Conservation (phyloP, 2,888 invertebrate genomes). For the Dolichomitus sp. region DNA sequence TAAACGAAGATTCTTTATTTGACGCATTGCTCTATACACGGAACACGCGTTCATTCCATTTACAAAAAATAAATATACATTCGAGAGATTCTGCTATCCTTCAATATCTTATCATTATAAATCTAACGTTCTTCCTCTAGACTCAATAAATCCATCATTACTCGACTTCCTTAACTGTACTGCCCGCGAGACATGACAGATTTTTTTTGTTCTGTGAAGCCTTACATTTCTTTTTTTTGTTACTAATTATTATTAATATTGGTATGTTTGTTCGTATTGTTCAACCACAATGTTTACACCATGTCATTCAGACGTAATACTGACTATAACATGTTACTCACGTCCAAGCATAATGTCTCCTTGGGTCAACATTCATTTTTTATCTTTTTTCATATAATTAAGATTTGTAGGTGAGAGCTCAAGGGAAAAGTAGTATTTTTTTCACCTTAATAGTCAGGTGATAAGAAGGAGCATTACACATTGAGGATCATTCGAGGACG, state of each 20-base stretch:
- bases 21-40: constrained; percentile 40
- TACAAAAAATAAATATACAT: constrained; percentile 76
- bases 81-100: constrained; percentile 59
- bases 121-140: constrained; percentile 41
- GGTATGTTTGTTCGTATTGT: constrained; percentile 41
- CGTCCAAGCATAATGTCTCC: constrained; percentile 20
- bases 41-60: constrained; percentile 59
- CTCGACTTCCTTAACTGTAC: constrained; percentile 7
- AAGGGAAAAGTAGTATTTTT: constrained; percentile 3
- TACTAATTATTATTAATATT: constrained; percentile 12
- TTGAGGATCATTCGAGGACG: constrained; percentile 19
- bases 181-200: constrained; percentile 14
- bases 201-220: constrained; percentile 27
- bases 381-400: neutral
- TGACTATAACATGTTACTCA: constrained; percentile 16
- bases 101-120: constrained; percentile 41
- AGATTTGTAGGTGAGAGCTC: neutral
- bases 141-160: constrained; percentile 8
- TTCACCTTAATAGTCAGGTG: neutral
- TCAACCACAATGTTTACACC: constrained; percentile 25
- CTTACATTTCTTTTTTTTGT: neutral
- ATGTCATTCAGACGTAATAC: constrained; percentile 26
- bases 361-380: constrained; percentile 4
- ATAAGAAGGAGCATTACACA: neutral
- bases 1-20: constrained; percentile 62